Evolutionary conservation across 2,113 vertebrate genomes (phyloP).

Genomic region (Chlorodrepanis virens): DNA sequence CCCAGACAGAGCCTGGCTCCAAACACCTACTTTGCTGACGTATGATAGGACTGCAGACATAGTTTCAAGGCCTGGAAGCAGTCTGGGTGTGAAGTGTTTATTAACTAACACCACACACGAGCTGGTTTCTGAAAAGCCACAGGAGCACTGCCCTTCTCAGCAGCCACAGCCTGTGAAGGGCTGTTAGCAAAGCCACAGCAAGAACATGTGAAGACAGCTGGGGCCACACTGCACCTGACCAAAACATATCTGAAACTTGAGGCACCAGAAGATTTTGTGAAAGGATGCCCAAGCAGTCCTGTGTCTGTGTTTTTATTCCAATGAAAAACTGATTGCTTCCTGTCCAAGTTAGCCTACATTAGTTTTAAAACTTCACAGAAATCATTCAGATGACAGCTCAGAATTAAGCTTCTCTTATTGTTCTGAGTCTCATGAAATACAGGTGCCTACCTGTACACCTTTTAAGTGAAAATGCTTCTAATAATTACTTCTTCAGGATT

Average conservation of each 20-base stretch:
- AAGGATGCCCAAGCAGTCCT: not conserved
- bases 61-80: not conserved
- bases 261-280: not conserved
- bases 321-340: not conserved
- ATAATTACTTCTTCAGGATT: not conserved
- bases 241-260: not conserved
- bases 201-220: not conserved
- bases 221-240: not conserved
- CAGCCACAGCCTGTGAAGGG: not conserved
- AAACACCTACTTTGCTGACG: rapidly evolving
- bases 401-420: not conserved
- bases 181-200: not conserved
- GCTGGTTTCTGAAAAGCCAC: not conserved
- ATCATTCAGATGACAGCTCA: not conserved
- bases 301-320: not conserved
- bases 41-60: not conserved
- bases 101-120: not conserved
- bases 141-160: not conserved
- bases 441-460: not conserved
- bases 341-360: not conserved
- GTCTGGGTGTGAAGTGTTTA: not conserved
- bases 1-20: not conserved
- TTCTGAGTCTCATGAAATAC: not conserved
- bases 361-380: not conserved
- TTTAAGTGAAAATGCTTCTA: not conserved